Percentiles rank a stretch among this genome's conserved stretches.
Conservation (phyloP, 1,140 invertebrate genomes). For the Drosophila rufa region DNA sequence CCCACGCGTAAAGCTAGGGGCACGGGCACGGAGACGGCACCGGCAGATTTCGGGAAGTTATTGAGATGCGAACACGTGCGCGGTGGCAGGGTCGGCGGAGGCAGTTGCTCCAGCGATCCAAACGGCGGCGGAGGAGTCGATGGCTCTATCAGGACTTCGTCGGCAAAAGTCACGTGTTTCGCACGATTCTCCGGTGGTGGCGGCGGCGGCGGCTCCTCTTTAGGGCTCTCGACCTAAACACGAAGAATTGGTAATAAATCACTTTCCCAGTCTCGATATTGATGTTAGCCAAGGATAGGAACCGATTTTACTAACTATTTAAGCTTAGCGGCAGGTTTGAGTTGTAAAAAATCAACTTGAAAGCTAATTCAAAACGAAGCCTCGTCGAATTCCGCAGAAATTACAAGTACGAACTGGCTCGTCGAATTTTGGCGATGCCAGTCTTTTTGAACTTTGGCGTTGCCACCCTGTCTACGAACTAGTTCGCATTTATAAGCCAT, state of each 20-base stretch:
- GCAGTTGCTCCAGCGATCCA: not conserved
- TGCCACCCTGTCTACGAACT: not conserved
- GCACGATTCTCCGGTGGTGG: not conserved
- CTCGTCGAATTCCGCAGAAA: not conserved
- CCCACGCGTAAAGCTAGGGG: not conserved
- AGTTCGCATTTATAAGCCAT: not conserved
- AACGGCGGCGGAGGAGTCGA: not conserved
- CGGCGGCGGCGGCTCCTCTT: not conserved
- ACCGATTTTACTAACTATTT: not conserved
- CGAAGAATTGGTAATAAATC: too few species aligned
- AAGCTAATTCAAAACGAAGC: not conserved
- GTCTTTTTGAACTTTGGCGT: not conserved
- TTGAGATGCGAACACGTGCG: not conserved
- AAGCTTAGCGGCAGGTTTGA: too few species aligned
- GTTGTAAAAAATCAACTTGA: not conserved
- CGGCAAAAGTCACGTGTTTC: not conserved
- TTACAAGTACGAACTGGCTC: not conserved
- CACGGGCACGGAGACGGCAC: too few species aligned
- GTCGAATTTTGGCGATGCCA: not conserved
- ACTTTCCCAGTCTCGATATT: not conserved
- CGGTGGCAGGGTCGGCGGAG: not conserved
- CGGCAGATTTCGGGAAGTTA: too few species aligned
- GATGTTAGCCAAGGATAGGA: fast-evolving
- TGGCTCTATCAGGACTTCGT: not conserved
- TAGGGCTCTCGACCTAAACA: not conserved